Conservation (phyloP, 2,113 vertebrate genomes). For the Cnemophilus loriae region DNA sequence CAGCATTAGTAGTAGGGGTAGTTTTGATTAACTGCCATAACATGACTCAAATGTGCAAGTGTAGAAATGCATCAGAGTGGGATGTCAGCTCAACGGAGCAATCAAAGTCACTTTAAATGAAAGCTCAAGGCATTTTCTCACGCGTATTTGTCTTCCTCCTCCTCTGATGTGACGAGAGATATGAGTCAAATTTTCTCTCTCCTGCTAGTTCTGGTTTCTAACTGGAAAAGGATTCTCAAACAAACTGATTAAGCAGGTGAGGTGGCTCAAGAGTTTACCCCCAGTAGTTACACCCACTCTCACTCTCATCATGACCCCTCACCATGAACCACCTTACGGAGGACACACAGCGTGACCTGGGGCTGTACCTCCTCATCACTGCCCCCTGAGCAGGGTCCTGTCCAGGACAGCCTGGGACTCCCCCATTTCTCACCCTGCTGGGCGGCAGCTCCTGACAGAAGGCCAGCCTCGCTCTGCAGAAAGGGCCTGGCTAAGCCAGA, state of each 20-base stretch:
- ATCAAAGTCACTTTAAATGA: neutral
- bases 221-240: neutral
- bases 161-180: neutral
- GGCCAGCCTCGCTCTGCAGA: neutral
- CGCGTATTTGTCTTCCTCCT: neutral
- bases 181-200: neutral
- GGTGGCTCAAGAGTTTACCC: neutral
- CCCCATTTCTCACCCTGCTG: neutral
- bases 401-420: neutral
- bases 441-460: neutral
- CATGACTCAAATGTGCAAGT: neutral
- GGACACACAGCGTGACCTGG: rapidly evolving
- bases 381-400: neutral
- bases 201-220: neutral
- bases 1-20: neutral
- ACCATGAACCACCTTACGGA: neutral
- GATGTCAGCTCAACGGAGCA: neutral
- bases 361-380: neutral
- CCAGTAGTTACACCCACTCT: neutral
- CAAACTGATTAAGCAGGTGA: neutral
- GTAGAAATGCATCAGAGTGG: neutral
- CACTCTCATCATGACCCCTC: neutral
- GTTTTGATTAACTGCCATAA: neutral
- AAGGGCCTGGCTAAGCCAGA: neutral
- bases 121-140: neutral